A percentile compares a stretch with the other conserved stretches of the same genome.
Evolutionary conservation across 2,888 invertebrate genomes (phyloP).

Genomic region (Papilio protenor): DNA sequence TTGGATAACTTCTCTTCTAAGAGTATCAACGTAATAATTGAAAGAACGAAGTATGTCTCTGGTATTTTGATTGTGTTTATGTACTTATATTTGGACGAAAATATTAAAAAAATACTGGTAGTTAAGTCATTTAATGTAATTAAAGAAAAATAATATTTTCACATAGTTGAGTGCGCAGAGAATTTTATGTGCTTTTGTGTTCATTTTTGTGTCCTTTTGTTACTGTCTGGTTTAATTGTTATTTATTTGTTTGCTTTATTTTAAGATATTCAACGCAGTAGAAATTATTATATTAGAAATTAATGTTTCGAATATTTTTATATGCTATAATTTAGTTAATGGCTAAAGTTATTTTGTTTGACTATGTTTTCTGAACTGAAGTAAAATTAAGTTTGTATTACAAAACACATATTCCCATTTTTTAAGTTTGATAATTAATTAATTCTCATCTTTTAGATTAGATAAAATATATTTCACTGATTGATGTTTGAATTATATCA

Average conservation of each 20-base stretch:
- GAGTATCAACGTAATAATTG: neutral
- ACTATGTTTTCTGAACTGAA: neutral
- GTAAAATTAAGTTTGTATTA: no score
- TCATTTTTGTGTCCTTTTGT: constrained; percentile 45
- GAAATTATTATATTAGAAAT: neutral
- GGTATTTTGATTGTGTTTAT: neutral
- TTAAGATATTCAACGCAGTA: neutral
- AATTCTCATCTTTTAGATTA: no score
- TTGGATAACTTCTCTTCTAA: neutral
- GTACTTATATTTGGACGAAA: neutral
- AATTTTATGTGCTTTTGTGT: constrained; percentile 42
- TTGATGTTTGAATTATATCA: no score
- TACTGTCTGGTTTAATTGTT: constrained; percentile 47
- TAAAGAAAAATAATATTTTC: constrained; percentile 23
- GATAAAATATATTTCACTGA: no score
- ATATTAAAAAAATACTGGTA: neutral
- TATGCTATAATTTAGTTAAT: neutral
- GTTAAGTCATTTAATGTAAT: neutral
- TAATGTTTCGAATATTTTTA: neutral
- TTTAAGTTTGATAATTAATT: no score
- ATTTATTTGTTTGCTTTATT: constrained; percentile 47
- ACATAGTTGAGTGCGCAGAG: constrained; percentile 37
- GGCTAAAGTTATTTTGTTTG: neutral
- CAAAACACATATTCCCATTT: no score
- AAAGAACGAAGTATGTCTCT: neutral